Conservation (phyloP, 53 echinoderm and acorn worm genomes). For the Actinopyga echinites region DNA sequence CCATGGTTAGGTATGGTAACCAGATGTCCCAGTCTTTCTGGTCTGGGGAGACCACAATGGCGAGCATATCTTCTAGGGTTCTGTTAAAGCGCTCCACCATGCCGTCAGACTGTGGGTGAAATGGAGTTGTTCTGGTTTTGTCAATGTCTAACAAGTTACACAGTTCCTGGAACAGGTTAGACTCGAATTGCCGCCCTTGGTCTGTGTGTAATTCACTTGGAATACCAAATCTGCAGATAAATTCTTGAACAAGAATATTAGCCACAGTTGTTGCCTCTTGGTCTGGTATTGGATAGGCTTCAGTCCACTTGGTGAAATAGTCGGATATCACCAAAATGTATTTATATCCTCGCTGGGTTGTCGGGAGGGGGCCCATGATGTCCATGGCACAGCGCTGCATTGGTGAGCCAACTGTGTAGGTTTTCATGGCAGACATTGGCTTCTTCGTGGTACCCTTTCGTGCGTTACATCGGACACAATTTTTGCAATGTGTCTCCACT, state of each 20-base stretch:
- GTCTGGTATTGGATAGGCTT: slow-evolving; percentile 22
- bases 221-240: not conserved
- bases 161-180: slow-evolving; percentile 8
- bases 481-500: not conserved
- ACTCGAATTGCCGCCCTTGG: slow-evolving; percentile 41
- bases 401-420: slow-evolving; percentile 11
- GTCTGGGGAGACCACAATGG: not conserved
- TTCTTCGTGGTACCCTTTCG: not conserved
- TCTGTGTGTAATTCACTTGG: slow-evolving; percentile 28
- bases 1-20: slow-evolving; percentile 45
- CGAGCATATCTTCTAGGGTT: slow-evolving; percentile 48
- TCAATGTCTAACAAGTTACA: slow-evolving; percentile 12
- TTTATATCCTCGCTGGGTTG: not conserved
- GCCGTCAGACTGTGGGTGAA: no score
- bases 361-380: slow-evolving; percentile 42
- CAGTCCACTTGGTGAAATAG: slow-evolving; percentile 36
- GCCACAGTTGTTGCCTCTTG: slow-evolving; percentile 28
- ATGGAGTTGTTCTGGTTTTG: slow-evolving; percentile 44
- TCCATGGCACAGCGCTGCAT: slow-evolving; percentile 19
- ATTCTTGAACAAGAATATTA: not conserved
- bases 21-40: slow-evolving; percentile 49
- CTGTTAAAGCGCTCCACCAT: no score
- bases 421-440: not conserved
- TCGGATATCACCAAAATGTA: slow-evolving; percentile 21
- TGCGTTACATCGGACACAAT: not conserved